Evolutionary conservation across 2,113 vertebrate genomes (phyloP).

Genomic region (Strigops habroptila): DNA sequence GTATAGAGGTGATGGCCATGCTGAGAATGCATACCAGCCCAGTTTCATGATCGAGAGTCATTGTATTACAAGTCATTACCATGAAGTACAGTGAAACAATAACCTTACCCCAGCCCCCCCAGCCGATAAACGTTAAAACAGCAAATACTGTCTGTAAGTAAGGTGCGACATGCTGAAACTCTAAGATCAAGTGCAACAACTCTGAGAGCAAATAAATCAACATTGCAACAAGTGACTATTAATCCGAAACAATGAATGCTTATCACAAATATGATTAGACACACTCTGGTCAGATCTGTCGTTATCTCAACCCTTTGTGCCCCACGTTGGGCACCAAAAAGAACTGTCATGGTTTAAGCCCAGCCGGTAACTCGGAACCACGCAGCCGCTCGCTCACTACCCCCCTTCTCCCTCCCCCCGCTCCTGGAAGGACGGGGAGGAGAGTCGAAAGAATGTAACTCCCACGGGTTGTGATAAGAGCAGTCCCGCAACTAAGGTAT

Average conservation of each 20-base stretch:
- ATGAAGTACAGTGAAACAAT: neutral
- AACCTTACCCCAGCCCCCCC: neutral
- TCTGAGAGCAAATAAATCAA: neutral
- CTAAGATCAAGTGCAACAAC: neutral
- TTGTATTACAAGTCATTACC: neutral
- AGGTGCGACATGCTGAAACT: neutral
- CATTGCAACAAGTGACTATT: neutral
- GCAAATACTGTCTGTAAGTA: neutral
- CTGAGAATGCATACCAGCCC: neutral
- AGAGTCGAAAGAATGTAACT: neutral
- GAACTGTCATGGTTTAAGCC: neutral
- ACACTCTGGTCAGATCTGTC: neutral
- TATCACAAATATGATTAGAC: neutral
- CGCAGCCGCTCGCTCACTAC: neutral
- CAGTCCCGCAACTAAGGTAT: no score
- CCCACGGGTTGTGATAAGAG: neutral
- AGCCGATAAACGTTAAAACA: neutral
- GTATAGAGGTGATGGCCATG: neutral
- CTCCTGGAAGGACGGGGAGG: neutral
- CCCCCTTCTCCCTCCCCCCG: neutral
- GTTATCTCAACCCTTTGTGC: neutral
- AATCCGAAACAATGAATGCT: neutral
- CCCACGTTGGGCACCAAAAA: neutral
- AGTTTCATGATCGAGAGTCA: neutral
- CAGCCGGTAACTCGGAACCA: neutral